Evolutionary conservation across 2,797 vertebrate genomes (phyloP).

Genomic region (Oreonectes daqikongensis): DNA sequence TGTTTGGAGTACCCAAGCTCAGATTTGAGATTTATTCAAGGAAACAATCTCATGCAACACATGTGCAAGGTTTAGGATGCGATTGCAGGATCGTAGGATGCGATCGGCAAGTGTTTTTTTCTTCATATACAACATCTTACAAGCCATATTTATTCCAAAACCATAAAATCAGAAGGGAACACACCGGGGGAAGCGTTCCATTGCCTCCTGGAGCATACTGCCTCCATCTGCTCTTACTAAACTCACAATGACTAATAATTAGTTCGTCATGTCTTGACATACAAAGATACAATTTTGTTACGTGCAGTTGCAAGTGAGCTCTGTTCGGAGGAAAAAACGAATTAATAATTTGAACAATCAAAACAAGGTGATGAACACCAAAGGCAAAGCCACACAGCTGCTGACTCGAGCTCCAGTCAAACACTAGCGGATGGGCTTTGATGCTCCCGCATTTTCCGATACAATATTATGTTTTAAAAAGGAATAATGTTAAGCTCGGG

Average conservation of each 20-base stretch:
- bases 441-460: slow-evolving; percentile 16
- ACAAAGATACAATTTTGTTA: slow-evolving; percentile 24
- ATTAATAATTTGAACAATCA: not conserved
- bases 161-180: not conserved
- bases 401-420: slow-evolving; percentile 4
- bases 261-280: slow-evolving; percentile 45
- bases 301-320: slow-evolving; percentile 19
- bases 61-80: too few species aligned
- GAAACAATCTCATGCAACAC: too few species aligned
- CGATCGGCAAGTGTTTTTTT: slow-evolving; percentile 14
- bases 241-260: slow-evolving; percentile 46
- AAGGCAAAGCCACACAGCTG: not conserved
- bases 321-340: too few species aligned
- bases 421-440: not conserved
- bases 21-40: too few species aligned
- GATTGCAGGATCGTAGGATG: not conserved
- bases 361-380: slow-evolving; percentile 11
- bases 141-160: slow-evolving; percentile 15
- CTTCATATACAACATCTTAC: slow-evolving; percentile 10
- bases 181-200: slow-evolving; percentile 14
- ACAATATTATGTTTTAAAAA: slow-evolving; percentile 46
- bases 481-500: slow-evolving; percentile 65
- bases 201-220: slow-evolving; percentile 43
- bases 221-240: slow-evolving; percentile 44
- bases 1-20: too few species aligned